phyloP scores from a whole-genome alignment of 2,113 vertebrate genomes.

The Chaenogobius annularis region DNA sequence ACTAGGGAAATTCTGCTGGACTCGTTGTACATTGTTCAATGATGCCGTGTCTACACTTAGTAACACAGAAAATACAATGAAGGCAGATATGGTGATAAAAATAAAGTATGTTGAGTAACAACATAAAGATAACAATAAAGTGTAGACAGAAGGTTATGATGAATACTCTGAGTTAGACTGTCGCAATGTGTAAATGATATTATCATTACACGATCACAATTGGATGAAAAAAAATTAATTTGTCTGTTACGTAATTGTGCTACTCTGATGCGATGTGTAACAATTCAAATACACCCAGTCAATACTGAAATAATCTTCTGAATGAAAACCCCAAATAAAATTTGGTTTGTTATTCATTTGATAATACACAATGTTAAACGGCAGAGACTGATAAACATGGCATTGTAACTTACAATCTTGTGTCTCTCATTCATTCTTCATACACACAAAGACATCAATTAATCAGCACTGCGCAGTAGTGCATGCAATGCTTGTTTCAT shows the following conservation, averaged over 20 bases:
- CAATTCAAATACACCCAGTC: constrained; percentile 16
- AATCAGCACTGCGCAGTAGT: constrained; percentile 41
- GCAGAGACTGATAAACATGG: constrained; percentile 26
- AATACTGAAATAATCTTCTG: background rate
- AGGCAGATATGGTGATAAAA: constrained; percentile 52
- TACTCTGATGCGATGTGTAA: constrained; percentile 39
- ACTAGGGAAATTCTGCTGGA: constrained; percentile 11
- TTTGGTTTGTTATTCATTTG: background rate
- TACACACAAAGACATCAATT: constrained; percentile 36
- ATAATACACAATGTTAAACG: background rate
- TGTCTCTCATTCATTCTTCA: constrained; percentile 28
- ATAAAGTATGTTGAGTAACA: background rate
- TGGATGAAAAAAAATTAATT: constrained; percentile 27
- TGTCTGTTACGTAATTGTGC: constrained; percentile 47
- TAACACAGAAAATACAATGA: constrained; percentile 34
- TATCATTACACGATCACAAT: constrained; percentile 50
- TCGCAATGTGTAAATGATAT: constrained; percentile 55
- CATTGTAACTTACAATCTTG: constrained; percentile 50
- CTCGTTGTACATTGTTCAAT: constrained; percentile 11
- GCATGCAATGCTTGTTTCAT: constrained; percentile 51
- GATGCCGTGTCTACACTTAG: constrained; percentile 12
- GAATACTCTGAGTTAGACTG: constrained; percentile 32
- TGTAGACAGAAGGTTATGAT: constrained; percentile 13
- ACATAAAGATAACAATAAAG: constrained; percentile 19
- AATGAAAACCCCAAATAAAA: background rate